phyloP scores from a whole-genome alignment of 2,888 invertebrate genomes.

The Polydrusus cervinus region DNA sequence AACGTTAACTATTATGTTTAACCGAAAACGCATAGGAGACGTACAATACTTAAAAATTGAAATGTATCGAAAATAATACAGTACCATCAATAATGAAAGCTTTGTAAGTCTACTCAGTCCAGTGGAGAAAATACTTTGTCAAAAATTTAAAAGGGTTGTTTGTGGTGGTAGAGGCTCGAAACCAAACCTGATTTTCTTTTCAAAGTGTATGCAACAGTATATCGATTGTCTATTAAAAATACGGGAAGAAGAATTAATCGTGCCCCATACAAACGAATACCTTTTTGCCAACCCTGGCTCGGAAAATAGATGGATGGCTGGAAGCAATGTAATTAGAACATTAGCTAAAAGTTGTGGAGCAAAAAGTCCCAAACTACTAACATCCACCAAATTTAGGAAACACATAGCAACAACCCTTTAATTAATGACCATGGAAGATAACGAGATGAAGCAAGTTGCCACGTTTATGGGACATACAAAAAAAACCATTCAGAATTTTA shows the following conservation, averaged over 20 bases:
- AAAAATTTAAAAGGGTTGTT: constrained; percentile 55
- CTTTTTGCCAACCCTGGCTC: constrained; percentile 56
- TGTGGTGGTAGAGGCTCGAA: constrained; percentile 56
- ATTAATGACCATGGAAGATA: constrained; percentile 53
- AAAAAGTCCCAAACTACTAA: constrained; percentile 49
- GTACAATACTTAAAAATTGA: constrained; percentile 54
- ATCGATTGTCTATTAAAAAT: constrained; percentile 25
- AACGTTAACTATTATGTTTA: constrained; percentile 52
- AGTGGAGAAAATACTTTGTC: constrained; percentile 39
- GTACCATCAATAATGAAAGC: constrained; percentile 27
- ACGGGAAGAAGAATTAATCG: constrained; percentile 45
- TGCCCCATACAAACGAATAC: constrained; percentile 55
- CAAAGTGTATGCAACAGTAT: constrained; percentile 4
- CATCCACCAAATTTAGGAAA: constrained; percentile 56
- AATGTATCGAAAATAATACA: constrained; percentile 28
- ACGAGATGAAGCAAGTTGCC: constrained; percentile 59
- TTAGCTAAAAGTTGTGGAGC: constrained; percentile 54
- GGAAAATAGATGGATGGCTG: constrained; percentile 56
- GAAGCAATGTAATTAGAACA: constrained; percentile 51
- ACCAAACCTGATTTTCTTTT: constrained; percentile 56
- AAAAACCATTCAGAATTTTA: constrained; percentile 57
- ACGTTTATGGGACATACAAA: constrained; percentile 59
- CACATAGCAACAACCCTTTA: constrained; percentile 58
- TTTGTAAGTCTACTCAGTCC: constrained; percentile 20
- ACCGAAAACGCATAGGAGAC: constrained; percentile 56